Percentiles rank a stretch among this genome's conserved stretches.
These are phyloP conservation scores for Pelagia noctiluca DNA, from an alignment of 30 jellyfish, hydroid and myxozoan species.

Conservation along the genomic window DNA sequence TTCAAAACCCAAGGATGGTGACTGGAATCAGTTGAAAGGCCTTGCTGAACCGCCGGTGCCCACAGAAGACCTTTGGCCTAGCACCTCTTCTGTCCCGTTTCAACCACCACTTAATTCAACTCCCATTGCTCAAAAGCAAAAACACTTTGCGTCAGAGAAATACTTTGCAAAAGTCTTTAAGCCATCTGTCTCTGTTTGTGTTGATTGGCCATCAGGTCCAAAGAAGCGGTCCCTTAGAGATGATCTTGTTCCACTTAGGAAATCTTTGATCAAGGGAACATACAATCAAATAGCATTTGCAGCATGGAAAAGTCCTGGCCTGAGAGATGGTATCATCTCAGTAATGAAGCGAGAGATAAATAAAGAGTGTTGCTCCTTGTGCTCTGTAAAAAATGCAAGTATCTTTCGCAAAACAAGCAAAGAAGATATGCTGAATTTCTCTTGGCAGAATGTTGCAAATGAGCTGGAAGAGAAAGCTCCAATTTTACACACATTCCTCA, in stretches of 20 bases:
- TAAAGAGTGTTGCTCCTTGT: slow-evolving; percentile 16
- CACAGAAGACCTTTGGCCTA: neutral
- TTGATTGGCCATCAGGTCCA: slow-evolving; percentile 19
- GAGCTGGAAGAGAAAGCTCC: slow-evolving; percentile 37
- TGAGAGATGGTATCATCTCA: neutral
- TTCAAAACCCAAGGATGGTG: neutral
- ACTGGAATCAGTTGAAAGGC: neutral
- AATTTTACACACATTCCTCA: neutral
- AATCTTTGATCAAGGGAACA: slow-evolving; percentile 21
- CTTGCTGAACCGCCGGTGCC: neutral
- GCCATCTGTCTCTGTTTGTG: slow-evolving; percentile 8
- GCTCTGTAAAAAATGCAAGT: slow-evolving; percentile 28
- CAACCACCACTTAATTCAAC: no score
- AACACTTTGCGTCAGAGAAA: neutral
- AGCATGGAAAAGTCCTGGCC: slow-evolving; percentile 12
- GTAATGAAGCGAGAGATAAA: neutral
- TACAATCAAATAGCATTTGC: slow-evolving; percentile 33
- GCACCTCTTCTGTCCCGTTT: neutral
- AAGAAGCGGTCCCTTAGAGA: neutral
- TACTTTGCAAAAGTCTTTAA: neutral
- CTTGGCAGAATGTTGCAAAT: neutral
- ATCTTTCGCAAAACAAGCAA: slow-evolving; percentile 11
- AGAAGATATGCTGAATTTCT: neutral
- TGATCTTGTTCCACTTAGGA: slow-evolving; percentile 33
- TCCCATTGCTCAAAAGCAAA: no score